These are phyloP conservation scores for Bubo scandiacus DNA, from an alignment of 2,113 vertebrate genomes.

Conservation along the genomic window DNA sequence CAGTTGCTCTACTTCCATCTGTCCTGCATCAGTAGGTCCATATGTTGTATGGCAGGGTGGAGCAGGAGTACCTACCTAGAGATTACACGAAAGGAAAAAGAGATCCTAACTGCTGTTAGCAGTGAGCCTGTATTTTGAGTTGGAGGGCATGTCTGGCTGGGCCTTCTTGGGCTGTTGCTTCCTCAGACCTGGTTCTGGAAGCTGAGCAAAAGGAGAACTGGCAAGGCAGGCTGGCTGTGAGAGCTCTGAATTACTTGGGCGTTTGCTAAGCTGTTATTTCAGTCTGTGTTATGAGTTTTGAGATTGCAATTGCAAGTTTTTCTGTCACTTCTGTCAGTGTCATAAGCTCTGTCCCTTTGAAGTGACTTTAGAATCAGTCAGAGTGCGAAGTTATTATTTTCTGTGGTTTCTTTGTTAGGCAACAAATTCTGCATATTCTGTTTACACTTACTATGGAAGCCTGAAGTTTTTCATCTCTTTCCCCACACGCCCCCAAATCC, in stretches of 20 bases:
- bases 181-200: background rate
- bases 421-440: background rate
- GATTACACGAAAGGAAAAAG: background rate
- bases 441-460: background rate
- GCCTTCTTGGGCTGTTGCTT: background rate
- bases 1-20: background rate
- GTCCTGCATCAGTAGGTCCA: background rate
- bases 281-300: background rate
- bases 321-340: background rate
- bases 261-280: background rate
- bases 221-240: background rate
- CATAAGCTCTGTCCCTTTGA: background rate
- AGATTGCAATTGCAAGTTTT: background rate
- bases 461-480: background rate
- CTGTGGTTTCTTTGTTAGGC: background rate
- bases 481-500: background rate
- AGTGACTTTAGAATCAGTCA: background rate
- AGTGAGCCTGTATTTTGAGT: background rate
- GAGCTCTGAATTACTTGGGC: background rate
- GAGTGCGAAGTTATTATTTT: background rate
- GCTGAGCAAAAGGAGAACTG: background rate
- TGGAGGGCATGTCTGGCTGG: background rate
- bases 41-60: background rate
- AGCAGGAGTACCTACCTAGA: background rate
- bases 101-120: background rate